These are phyloP conservation scores for Eumeta japonica DNA, from an alignment of 1,140 invertebrate species.

Conservation along the genomic window DNA sequence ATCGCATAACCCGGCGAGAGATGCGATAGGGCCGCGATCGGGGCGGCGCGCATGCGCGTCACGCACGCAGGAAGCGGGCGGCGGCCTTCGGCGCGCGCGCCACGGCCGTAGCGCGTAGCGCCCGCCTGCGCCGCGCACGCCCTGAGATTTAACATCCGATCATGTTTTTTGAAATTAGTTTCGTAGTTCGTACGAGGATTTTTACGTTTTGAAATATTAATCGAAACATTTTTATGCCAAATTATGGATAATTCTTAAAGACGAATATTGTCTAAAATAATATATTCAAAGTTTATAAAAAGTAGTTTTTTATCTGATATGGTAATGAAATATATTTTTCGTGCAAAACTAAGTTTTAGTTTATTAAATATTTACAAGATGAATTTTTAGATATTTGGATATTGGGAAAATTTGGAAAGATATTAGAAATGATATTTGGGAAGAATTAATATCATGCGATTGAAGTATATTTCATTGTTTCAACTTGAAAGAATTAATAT, in stretches of 20 bases:
- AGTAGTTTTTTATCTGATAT: too few species aligned
- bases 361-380: too few species aligned
- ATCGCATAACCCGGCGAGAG: too few species aligned
- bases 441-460: too few species aligned
- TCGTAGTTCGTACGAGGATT: background rate
- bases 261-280: background rate
- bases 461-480: too few species aligned
- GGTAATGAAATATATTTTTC: too few species aligned
- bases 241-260: background rate
- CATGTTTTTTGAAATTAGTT: background rate
- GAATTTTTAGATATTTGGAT: too few species aligned
- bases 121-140: background rate
- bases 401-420: too few species aligned
- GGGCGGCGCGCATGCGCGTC: constrained; percentile 38
- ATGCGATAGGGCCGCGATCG: too few species aligned
- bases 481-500: too few species aligned
- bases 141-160: background rate
- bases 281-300: background rate
- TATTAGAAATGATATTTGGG: too few species aligned
- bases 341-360: too few species aligned
- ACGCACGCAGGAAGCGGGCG: constrained; percentile 48
- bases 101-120: constrained; percentile 27
- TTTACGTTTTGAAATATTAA: background rate
- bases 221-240: background rate
- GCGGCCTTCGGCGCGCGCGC: constrained; percentile 41